Evolutionary conservation across 2,888 invertebrate genomes (phyloP).

Genomic region (Platycheirus albimanus): DNA sequence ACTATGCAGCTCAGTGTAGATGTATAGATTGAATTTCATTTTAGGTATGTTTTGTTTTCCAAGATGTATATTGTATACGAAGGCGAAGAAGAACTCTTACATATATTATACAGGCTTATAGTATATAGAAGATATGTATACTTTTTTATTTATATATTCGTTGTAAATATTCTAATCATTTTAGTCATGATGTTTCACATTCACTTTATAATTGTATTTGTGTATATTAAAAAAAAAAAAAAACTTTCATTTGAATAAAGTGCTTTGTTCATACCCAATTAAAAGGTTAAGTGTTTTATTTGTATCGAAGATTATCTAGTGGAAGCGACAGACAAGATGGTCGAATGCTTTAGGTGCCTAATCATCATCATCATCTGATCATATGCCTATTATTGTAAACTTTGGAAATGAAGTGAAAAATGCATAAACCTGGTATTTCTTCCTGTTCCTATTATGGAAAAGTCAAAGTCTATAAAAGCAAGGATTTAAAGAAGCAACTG

Average conservation of each 20-base stretch:
- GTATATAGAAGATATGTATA: constrained; percentile 7
- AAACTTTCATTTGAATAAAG: constrained; percentile 1
- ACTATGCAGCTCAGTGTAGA: not conserved
- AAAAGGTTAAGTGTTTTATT: not conserved
- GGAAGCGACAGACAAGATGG: too few species aligned
- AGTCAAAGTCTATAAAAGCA: too few species aligned
- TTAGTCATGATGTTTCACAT: constrained; percentile 28
- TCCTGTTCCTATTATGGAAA: too few species aligned
- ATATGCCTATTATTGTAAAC: too few species aligned
- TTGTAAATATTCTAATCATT: constrained; percentile 34
- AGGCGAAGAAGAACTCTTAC: not conserved
- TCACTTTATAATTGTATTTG: constrained; percentile 19
- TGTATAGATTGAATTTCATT: constrained; percentile 6
- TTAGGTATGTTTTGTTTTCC: not conserved
- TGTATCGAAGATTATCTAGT: too few species aligned
- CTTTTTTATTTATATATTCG: constrained; percentile 22
- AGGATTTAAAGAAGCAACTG: too few species aligned
- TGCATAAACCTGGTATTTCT: too few species aligned
- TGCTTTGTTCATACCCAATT: not conserved
- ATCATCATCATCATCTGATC: too few species aligned
- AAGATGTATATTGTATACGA: not conserved
- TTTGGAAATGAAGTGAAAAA: too few species aligned
- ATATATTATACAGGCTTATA: constrained; percentile 22
- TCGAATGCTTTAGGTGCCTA: too few species aligned
- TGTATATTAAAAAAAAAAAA: constrained; percentile 13